These are phyloP conservation scores for Epinotia nisella DNA, from an alignment of 2,888 invertebrate genomes.

Conservation along the genomic window DNA sequence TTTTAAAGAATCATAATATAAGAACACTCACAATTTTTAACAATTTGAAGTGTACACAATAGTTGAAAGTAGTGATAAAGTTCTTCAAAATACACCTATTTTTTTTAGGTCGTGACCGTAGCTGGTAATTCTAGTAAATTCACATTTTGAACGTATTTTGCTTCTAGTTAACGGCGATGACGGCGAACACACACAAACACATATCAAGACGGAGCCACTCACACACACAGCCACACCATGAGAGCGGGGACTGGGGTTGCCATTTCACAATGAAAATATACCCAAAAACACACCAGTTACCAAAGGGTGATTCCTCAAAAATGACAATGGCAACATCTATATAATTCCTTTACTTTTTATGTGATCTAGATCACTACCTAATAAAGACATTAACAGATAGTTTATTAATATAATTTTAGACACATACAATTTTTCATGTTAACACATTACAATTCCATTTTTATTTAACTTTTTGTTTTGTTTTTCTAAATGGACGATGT, in stretches of 20 bases:
- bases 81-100: conserved; percentile 19
- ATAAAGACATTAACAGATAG: conserved; percentile 84
- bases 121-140: conserved; percentile 64
- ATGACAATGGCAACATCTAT: conserved; percentile 68
- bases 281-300: conserved; percentile 46
- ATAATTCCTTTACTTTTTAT: conserved; percentile 78
- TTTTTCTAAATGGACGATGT: conserved; percentile 60
- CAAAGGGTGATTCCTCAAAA: conserved; percentile 43
- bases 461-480: conserved; percentile 54
- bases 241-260: conserved; percentile 67
- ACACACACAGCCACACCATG: conserved; percentile 78
- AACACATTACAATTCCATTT: conserved; percentile 77
- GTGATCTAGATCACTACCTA: conserved; percentile 80
- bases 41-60: not conserved
- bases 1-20: conserved; percentile 12
- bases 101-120: conserved; percentile 46
- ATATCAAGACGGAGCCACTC: conserved; percentile 82
- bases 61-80: not conserved
- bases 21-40: not conserved
- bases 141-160: conserved; percentile 75
- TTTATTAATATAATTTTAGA: conserved; percentile 73
- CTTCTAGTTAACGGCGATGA: conserved; percentile 82
- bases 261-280: conserved; percentile 63
- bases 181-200: conserved; percentile 80
- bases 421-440: conserved; percentile 65